Evolutionary conservation across 2,113 vertebrate genomes (phyloP).

Genomic region (Mungos mungo): DNA sequence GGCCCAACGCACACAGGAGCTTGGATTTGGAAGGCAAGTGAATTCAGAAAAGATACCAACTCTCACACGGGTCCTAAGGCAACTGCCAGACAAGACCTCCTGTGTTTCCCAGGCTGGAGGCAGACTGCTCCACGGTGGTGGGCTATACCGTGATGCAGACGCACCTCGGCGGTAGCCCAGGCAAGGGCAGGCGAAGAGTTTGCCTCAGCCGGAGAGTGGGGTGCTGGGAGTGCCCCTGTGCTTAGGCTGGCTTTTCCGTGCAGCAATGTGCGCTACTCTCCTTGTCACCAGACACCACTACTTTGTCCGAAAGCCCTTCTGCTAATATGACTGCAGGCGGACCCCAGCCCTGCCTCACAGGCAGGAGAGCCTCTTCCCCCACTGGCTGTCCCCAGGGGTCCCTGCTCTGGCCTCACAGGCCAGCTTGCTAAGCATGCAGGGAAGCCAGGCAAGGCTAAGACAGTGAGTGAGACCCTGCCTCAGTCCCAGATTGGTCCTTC

Average conservation of each 20-base stretch:
- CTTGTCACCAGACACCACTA: neutral
- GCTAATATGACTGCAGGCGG: neutral
- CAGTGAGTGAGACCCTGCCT: constrained; percentile 60
- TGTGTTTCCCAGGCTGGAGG: neutral
- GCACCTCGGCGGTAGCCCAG: neutral
- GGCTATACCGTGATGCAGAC: neutral
- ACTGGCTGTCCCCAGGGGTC: neutral
- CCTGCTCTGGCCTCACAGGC: neutral
- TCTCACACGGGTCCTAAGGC: neutral
- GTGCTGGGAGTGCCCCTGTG: neutral
- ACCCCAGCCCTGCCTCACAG: neutral
- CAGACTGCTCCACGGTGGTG: neutral
- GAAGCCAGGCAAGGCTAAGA: constrained; percentile 80
- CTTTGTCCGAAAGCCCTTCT: neutral
- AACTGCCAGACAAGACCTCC: neutral
- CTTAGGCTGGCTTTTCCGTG: neutral
- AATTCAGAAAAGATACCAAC: neutral
- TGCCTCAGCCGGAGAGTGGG: neutral
- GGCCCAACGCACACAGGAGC: neutral
- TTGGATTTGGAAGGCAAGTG: neutral
- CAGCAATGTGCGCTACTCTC: neutral
- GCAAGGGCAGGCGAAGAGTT: no score
- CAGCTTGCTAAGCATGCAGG: constrained; percentile 77
- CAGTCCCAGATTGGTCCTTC: constrained; percentile 14
- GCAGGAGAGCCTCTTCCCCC: neutral